Percentiles rank a stretch among this genome's conserved stretches.
These are phyloP conservation scores for Halictus quadricinctus DNA, from an alignment of 2,888 invertebrate species.

Conservation along the genomic window DNA sequence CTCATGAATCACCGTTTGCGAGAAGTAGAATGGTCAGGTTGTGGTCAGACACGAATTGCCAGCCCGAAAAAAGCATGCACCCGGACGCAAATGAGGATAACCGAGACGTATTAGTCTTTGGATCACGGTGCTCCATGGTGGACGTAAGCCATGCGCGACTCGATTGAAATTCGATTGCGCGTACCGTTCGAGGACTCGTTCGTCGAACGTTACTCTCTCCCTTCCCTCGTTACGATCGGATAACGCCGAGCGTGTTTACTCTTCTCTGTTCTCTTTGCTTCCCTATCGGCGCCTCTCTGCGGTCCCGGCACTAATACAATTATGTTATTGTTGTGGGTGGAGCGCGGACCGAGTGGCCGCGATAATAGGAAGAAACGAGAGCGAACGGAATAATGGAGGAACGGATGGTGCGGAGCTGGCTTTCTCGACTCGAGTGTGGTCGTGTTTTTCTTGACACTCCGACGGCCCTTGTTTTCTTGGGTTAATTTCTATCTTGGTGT, in stretches of 20 bases:
- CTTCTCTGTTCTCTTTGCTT: constrained; percentile 7
- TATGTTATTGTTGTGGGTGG: not conserved
- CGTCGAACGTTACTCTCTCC: not conserved
- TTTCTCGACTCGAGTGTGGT: not conserved
- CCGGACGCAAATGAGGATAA: not conserved
- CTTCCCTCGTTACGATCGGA: not conserved
- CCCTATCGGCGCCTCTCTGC: constrained; percentile 11
- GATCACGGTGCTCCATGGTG: not conserved
- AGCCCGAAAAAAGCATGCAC: not conserved
- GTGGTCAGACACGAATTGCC: not conserved
- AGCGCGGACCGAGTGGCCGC: not conserved
- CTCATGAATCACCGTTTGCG: not conserved
- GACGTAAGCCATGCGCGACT: not conserved
- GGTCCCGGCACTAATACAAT: constrained; percentile 8
- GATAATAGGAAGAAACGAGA: constrained; percentile 18
- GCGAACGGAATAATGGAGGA: not conserved
- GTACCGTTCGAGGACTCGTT: constrained; percentile 7
- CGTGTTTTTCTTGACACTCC: not conserved
- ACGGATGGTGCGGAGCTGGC: not conserved
- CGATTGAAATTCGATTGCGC: not conserved
- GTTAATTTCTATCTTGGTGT: not conserved
- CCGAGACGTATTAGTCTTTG: not conserved
- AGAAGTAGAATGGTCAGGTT: not conserved
- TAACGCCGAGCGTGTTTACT: constrained; percentile 1
- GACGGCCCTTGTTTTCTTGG: not conserved